phyloP scores from a whole-genome alignment of 2,888 invertebrate species.

The Tryphoninae sp. region DNA sequence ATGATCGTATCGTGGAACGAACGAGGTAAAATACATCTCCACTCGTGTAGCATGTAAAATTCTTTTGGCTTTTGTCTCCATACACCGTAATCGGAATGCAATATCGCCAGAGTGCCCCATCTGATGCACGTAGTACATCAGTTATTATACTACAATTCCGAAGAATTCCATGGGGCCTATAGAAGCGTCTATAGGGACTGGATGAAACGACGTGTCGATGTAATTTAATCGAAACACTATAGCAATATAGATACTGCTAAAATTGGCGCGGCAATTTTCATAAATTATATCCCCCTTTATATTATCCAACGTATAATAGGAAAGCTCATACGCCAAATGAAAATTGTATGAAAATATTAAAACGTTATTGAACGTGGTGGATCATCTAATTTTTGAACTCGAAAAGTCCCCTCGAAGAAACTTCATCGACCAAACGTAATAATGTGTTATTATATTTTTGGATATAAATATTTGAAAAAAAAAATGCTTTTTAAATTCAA shows the following conservation, averaged over 20 bases:
- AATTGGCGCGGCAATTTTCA: background rate
- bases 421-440: too few relatives aligned
- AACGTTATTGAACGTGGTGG: too few relatives aligned
- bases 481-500: too few relatives aligned
- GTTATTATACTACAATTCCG: conserved; percentile 48
- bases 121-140: conserved; percentile 40
- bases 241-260: background rate
- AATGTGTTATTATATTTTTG: too few relatives aligned
- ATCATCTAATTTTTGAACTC: too few relatives aligned
- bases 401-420: too few relatives aligned
- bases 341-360: too few relatives aligned
- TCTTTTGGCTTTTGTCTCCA: conserved; percentile 39
- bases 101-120: conserved; percentile 51
- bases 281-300: background rate
- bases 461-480: too few relatives aligned
- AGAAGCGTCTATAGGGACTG: conserved; percentile 8
- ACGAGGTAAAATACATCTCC: background rate
- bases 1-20: background rate
- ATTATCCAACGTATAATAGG: too few relatives aligned
- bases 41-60: conserved; percentile 34
- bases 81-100: conserved; percentile 45
- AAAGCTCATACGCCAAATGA: too few relatives aligned
- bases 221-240: conserved; percentile 31
- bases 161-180: conserved; percentile 40
- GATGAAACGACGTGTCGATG: background rate